Base-by-base conservation (phyloP, 2,888 invertebrate species). In the Cheilosia vernalis region DNA sequence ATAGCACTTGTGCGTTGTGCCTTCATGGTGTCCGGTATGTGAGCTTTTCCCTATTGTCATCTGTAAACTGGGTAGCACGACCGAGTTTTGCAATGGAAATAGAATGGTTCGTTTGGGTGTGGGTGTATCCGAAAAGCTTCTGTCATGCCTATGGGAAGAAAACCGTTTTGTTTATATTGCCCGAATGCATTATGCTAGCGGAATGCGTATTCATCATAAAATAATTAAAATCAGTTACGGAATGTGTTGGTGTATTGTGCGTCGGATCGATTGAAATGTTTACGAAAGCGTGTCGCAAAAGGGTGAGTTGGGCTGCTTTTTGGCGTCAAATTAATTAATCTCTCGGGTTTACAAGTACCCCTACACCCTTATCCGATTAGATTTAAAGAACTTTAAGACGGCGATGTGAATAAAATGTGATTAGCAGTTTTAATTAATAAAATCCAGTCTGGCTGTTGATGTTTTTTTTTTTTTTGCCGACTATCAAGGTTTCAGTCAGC, bases 141-240 rank as follows among this genome's bases (percentile, higher is more conserved):
- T 19, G 42, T 9, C 47, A 55, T 17, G 15, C 2, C 42, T 15
- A 51, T 61, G 60, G 79, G 79, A 73, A 64, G 49, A 42, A 15
- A 64, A 73, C 73, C 33, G 79, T 64, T 79, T 79, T 73, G 64
- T 72, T 72, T 72, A 72, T 27, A 33, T 58, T 17, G 2, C 5
- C 44, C 47, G 24, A 7, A 33, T 40, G 53, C 44, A 67, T 49
- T 51, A 24, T 47, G 61, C 19, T 44, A 15, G 33, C 24, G 30
- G 70, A 49, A 33, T 55, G 24, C 1, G 24, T 3, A 55, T 53
- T 15, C n/a, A 60, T 51, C 27, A 19, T 15, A 10, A 19, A 33
- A 15, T n/a, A 9, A n/a, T 55, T 19, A 21, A 51, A 40, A 56
- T 55, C 49, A 33, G 56, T 56, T 44, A n/a, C 15, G 30, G 64